phyloP scores from a whole-genome alignment of 1,140 invertebrate species.

The Zophobas atratus region DNA sequence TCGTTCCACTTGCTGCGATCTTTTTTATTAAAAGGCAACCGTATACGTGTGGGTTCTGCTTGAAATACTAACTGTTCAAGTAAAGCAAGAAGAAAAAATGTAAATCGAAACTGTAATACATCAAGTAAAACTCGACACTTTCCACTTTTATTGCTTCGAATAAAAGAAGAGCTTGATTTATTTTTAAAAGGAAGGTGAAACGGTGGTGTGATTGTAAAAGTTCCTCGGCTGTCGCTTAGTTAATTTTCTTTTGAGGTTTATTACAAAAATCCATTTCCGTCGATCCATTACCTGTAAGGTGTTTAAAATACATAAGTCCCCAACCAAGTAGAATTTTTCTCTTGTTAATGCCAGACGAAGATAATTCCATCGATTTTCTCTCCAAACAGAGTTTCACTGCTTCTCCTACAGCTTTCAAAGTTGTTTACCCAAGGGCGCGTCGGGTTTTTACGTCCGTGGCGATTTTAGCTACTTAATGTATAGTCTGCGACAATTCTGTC shows the following conservation, averaged over 20 bases:
- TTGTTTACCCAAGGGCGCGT: neutral
- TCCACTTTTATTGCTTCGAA: neutral
- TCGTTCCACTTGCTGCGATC: conserved; percentile 1
- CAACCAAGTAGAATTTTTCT: neutral
- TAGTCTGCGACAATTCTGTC: too few species aligned
- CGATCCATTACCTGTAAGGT: neutral
- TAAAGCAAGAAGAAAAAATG: too few species aligned
- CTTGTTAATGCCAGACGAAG: conserved; percentile 1
- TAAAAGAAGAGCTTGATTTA: too few species aligned
- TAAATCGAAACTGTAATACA: neutral
- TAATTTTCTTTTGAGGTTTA: neutral
- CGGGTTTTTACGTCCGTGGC: neutral
- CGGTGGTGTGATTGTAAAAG: too few species aligned
- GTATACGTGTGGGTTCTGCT: conserved; percentile 25
- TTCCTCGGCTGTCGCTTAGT: neutral
- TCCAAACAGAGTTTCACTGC: conserved; percentile 13
- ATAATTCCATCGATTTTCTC: conserved; percentile 25
- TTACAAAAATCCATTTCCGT: neutral
- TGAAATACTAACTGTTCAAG: conserved; percentile 10
- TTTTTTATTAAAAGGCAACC: conserved; percentile 17
- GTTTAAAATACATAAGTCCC: conserved; percentile 3
- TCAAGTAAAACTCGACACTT: conserved; percentile 14
- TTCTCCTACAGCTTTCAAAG: conserved; percentile 4
- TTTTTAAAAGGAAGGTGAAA: too few species aligned
- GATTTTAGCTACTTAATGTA: too few species aligned